Evolutionary conservation across 2,888 invertebrate genomes (phyloP).

Genomic region (Pseudeuparius sepicola): DNA sequence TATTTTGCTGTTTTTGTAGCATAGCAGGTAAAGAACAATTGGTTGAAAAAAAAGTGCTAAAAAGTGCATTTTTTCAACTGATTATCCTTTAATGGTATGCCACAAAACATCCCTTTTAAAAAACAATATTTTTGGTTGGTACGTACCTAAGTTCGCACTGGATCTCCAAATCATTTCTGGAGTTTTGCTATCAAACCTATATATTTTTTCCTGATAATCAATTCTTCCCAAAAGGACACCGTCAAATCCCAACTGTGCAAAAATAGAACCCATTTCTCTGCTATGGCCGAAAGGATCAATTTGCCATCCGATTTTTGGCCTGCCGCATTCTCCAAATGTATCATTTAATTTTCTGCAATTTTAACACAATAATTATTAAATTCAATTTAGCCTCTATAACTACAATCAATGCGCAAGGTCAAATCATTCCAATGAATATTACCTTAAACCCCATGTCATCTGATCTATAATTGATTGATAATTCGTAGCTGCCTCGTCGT

Average conservation of each 20-base stretch:
- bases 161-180: constrained; percentile 82
- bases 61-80: no score
- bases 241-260: constrained; percentile 80
- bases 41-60: no score
- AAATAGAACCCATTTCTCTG: constrained; percentile 71
- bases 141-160: constrained; percentile 61
- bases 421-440: no score
- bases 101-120: no score
- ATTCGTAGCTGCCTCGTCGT: constrained; percentile 64
- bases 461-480: constrained; percentile 67
- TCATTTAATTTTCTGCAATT: constrained; percentile 45
- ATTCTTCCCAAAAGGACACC: constrained; percentile 78
- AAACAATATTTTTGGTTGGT: no score
- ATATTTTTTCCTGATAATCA: constrained; percentile 73
- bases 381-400: no score
- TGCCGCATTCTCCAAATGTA: constrained; percentile 61
- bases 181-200: constrained; percentile 47
- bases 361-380: no score
- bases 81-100: no score
- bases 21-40: no score
- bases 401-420: no score
- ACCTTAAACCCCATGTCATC: constrained; percentile 65
- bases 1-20: no score
- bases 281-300: constrained; percentile 84
- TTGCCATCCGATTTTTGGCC: constrained; percentile 70